Evolutionary conservation across 2,797 vertebrate genomes (phyloP).

Genomic region (Danio jaintianensis): DNA sequence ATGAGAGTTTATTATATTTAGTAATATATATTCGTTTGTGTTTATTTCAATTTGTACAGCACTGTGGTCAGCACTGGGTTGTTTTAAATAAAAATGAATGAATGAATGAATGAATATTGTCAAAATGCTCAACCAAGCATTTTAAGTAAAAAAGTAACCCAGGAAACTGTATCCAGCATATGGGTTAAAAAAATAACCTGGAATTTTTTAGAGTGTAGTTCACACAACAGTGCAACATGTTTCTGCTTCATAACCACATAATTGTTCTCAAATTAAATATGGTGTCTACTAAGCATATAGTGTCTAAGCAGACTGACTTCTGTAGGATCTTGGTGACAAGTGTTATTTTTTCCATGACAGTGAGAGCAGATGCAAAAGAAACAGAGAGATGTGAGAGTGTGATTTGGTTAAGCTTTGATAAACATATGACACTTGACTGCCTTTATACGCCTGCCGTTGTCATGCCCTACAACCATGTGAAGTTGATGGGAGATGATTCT

Average conservation of each 20-base stretch:
- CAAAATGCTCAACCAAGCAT: too few relatives aligned
- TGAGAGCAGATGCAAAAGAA: constrained; percentile 35
- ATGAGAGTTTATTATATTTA: too few relatives aligned
- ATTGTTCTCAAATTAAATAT: neutral
- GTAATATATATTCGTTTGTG: too few relatives aligned
- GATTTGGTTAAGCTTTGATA: constrained; percentile 48
- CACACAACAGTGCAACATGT: neutral
- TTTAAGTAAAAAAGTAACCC: too few relatives aligned
- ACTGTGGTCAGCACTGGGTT: too few relatives aligned
- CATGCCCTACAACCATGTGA: constrained; percentile 42
- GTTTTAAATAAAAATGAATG: too few relatives aligned
- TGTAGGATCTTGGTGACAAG: constrained; percentile 35
- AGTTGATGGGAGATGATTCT: constrained; percentile 38
- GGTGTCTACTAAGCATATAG: neutral
- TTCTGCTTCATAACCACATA: neutral
- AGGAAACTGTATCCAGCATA: too few relatives aligned
- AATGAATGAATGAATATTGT: too few relatives aligned
- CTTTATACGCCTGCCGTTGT: constrained; percentile 32
- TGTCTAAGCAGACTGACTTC: neutral
- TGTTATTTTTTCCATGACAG: constrained; percentile 16
- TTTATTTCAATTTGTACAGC: too few relatives aligned
- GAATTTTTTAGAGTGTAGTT: too few relatives aligned
- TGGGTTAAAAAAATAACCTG: too few relatives aligned
- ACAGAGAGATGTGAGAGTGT: constrained; percentile 30
- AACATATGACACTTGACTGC: constrained; percentile 39